phyloP scores from a whole-genome alignment of 2,888 invertebrate species.

The Limenitis camilla region DNA sequence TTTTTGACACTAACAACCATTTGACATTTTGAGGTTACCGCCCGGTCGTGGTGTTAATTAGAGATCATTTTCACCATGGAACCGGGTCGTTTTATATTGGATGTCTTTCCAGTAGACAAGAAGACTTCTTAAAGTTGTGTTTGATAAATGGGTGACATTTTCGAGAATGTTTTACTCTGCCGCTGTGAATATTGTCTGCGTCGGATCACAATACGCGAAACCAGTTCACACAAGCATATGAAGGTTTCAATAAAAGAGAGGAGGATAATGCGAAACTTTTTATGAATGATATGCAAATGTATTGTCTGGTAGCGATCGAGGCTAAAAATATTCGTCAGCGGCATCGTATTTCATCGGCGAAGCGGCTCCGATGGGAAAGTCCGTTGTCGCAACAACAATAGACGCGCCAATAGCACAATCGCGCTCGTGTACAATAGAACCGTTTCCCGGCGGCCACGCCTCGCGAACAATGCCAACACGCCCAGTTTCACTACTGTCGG shows the following conservation, averaged over 20 bases:
- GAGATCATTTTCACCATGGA: conserved; percentile 16
- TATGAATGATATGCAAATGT: conserved; percentile 29
- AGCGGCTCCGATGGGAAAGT: conserved; percentile 44
- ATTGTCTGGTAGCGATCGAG: conserved; percentile 24
- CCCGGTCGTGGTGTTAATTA: conserved; percentile 21
- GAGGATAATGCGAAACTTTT: conserved; percentile 24
- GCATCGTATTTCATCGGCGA: conserved; percentile 31
- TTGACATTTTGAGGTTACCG: conserved; percentile 26
- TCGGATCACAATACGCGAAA: conserved; percentile 12
- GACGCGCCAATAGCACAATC: conserved; percentile 64
- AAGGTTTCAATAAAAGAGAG: conserved; percentile 15
- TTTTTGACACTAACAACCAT: conserved; percentile 18
- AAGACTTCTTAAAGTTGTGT: neutral
- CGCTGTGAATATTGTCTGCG: neutral
- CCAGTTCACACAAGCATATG: conserved; percentile 17
- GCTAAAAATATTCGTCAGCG: conserved; percentile 32
- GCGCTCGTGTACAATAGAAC: conserved; percentile 60
- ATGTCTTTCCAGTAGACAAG: conserved; percentile 4
- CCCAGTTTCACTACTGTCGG: conserved; percentile 49
- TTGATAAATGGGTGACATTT: neutral
- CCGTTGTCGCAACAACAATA: conserved; percentile 44
- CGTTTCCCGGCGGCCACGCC: conserved; percentile 65
- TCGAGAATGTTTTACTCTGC: neutral
- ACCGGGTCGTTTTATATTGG: conserved; percentile 6
- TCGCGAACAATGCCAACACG: conserved; percentile 58